Base-by-base conservation (phyloP, 2,888 invertebrate genomes). In the Bhutanitis thaidina region DNA sequence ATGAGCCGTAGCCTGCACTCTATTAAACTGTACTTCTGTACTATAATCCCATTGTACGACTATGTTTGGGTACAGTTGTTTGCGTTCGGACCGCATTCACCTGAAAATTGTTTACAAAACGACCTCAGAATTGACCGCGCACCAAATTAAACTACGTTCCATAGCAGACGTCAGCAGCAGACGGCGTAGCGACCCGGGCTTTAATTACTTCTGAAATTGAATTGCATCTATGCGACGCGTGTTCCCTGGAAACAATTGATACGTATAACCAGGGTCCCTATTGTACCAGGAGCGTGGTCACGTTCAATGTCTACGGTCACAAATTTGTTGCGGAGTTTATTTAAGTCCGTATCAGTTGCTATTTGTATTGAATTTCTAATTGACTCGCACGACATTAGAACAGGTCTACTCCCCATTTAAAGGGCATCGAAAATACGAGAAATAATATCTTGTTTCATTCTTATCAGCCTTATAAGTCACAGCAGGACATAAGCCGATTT, bases 171-270 rank as follows among this genome's bases (percentile, higher is more conserved):
- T 32, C 32, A 12, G 34, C 34, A 12, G 12, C 34, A 34, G 34
- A 34, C 34, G 16, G 10, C 16, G 12, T 16, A 13, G 15, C n/a
- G 39, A 4, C 8, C 16, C 32, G n/a, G 16, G 16, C 16, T 32
- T 10, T 43, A 43, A 43, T 43, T 43, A 43, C 43, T 32, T 34
- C 15, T 32, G n/a, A 15, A 43, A 32, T 43, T 15, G 43, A 32
- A 32, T 34, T 32, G 43, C 32, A 32, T 27, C 27, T 27, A 27
- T 14, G 43, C 32, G 7, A 10, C 16, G 16, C 16, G 16, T 43
- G 32, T 43, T 12, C n/a, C 5, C 4, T 15, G 12, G 15, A 34
- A 34, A 34, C 15, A 32, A 16, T 32, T 1, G 13, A 27, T 3
- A 40, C 1, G 39, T 25, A 16, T 40, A 13, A 13, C 27, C 8